A percentile compares a stretch with the other conserved stretches of the same genome.
These are phyloP conservation scores for Saturnia japonica DNA, from an alignment of 2,888 invertebrate genomes.

Conservation along the genomic window DNA sequence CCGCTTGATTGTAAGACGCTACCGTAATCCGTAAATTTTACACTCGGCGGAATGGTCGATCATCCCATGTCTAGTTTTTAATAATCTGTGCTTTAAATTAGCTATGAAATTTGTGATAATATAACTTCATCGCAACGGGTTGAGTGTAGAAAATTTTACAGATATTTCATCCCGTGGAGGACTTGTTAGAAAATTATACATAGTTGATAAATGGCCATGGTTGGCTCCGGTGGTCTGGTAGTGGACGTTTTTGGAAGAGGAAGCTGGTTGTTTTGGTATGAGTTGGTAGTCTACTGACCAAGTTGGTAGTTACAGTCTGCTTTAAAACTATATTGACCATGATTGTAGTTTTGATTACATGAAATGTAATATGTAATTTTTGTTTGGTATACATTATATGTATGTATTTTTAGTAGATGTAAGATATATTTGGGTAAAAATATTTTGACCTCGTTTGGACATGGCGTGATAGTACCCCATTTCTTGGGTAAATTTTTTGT, in stretches of 20 bases:
- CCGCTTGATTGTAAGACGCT: too few relatives aligned
- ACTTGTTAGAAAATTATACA: not conserved
- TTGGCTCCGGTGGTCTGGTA: not conserved
- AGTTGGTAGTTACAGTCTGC: not conserved
- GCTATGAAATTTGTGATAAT: not conserved
- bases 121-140: not conserved
- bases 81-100: not conserved
- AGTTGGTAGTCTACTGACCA: not conserved
- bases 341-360: slow-evolving; percentile 17
- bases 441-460: not conserved
- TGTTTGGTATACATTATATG: slow-evolving; percentile 40
- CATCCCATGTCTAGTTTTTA: not conserved
- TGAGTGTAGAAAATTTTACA: not conserved
- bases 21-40: too few relatives aligned
- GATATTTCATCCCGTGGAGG: not conserved
- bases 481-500: not conserved
- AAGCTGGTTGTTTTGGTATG: not conserved
- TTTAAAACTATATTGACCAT: not conserved
- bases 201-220: not conserved
- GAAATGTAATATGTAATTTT: slow-evolving; percentile 23
- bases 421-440: slow-evolving; percentile 20
- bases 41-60: too few relatives aligned
- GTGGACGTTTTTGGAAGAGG: not conserved
- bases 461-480: not conserved
- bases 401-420: slow-evolving; percentile 32